phyloP scores from a whole-genome alignment of 2,113 vertebrate genomes.

The Balaeniceps rex region DNA sequence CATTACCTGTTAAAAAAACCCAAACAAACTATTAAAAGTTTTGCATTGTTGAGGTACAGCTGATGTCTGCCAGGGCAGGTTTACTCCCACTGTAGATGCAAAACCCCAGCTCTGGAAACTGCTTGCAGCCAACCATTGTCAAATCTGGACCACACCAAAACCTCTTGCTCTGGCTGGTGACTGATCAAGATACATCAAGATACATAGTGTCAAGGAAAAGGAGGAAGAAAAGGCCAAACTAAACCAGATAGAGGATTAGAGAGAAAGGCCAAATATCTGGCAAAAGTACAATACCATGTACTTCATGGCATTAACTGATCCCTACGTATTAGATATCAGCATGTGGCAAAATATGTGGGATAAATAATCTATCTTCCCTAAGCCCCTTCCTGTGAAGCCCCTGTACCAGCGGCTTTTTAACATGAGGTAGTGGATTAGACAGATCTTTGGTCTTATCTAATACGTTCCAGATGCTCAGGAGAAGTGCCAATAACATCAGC shows the following conservation, averaged over 20 bases:
- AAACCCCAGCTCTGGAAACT: background rate
- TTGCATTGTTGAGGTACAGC: background rate
- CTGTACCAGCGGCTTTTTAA: constrained; percentile 55
- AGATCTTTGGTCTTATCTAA: constrained; percentile 46
- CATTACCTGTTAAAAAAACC: background rate
- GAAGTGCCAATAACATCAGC: constrained; percentile 38
- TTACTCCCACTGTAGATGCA: background rate
- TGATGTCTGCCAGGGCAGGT: background rate
- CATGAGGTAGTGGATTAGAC: constrained; percentile 35
- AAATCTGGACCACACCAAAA: constrained; percentile 17
- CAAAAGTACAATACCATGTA: constrained; percentile 33
- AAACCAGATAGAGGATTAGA: constrained; percentile 39
- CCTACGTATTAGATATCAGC: constrained; percentile 45
- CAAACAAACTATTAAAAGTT: background rate
- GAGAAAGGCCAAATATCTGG: constrained; percentile 35
- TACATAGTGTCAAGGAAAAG: background rate
- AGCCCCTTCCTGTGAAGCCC: constrained; percentile 33
- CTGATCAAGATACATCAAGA: background rate
- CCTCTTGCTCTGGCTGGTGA: background rate
- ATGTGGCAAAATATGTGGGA: constrained; percentile 51
- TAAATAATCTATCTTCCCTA: constrained; percentile 45
- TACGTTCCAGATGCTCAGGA: constrained; percentile 25
- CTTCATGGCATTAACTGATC: constrained; percentile 39
- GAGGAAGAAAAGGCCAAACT: constrained; percentile 18
- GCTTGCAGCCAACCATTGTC: background rate